Evolutionary conservation across 2,113 vertebrate genomes (phyloP).

Genomic region (Cyanistes caeruleus): DNA sequence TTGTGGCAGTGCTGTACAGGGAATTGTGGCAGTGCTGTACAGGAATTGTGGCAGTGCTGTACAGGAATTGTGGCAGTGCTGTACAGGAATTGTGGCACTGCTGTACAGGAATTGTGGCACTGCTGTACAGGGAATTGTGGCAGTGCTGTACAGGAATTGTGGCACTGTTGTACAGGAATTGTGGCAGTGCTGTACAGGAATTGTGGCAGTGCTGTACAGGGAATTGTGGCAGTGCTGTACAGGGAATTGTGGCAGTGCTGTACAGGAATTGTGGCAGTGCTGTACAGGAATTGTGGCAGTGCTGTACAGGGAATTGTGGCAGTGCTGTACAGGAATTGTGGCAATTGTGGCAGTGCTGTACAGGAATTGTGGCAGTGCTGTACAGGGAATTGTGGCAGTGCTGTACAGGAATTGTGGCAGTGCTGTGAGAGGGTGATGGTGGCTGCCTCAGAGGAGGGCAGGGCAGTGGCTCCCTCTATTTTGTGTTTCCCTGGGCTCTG

Average conservation of each 20-base stretch:
- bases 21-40: not conserved
- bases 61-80: not conserved
- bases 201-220: not conserved
- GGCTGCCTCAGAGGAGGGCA: rapidly evolving
- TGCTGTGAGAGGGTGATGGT: not conserved
- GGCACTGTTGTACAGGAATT: no score
- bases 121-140: not conserved
- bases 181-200: not conserved
- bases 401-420: not conserved
- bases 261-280: no score
- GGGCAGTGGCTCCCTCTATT: not conserved
- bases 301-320: not conserved
- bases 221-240: not conserved
- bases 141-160: rapidly evolving
- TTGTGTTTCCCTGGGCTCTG: not conserved
- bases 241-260: not conserved
- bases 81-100: no score
- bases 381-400: not conserved
- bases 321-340: no score
- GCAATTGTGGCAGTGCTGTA: no score
- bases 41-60: not conserved
- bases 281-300: not conserved
- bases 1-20: not conserved
- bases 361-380: not conserved
- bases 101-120: not conserved